A percentile compares a stretch with the other conserved stretches of the same genome.
Conservation (phyloP, 2,113 vertebrate genomes). For the Podarcis muralis region DNA sequence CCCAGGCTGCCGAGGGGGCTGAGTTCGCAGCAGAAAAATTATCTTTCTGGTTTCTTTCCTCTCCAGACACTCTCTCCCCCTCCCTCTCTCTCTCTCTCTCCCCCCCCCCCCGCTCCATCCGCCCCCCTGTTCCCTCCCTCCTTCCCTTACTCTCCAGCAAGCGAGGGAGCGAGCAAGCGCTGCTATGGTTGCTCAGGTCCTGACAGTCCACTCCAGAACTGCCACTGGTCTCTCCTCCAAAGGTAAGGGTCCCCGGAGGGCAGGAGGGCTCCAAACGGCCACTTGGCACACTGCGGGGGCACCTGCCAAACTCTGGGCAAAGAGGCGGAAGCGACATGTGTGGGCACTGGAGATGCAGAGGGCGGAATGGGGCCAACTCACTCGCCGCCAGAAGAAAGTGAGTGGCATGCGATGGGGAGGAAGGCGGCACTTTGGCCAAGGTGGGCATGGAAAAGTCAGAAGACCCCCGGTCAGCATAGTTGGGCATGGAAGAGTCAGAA, state of each 20-base stretch:
- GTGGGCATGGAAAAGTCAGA: background rate
- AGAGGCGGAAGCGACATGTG: too few species aligned
- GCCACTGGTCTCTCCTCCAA: background rate
- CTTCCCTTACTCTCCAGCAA: background rate
- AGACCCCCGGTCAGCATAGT: background rate
- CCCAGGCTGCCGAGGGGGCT: slow-evolving; percentile 43
- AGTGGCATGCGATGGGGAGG: background rate
- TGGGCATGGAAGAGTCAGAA: background rate
- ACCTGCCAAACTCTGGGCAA: background rate
- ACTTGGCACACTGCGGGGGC: background rate
- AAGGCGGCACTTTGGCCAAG: too few species aligned
- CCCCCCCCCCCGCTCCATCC: background rate
- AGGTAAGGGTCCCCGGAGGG: slow-evolving; percentile 26
- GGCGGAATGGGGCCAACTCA: background rate
- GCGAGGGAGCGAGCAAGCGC: background rate
- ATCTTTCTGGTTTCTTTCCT: background rate
- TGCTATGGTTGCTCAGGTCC: slow-evolving; percentile 18
- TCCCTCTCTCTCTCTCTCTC: background rate
- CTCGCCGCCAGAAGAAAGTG: background rate
- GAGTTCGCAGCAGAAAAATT: slow-evolving; percentile 18
- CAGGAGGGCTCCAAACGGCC: background rate
- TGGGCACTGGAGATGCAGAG: too few species aligned
- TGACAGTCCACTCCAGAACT: background rate
- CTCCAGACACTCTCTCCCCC: background rate
- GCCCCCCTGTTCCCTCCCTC: background rate